Conservation (phyloP, 2,113 vertebrate species). For the Varanus komodoensis region DNA sequence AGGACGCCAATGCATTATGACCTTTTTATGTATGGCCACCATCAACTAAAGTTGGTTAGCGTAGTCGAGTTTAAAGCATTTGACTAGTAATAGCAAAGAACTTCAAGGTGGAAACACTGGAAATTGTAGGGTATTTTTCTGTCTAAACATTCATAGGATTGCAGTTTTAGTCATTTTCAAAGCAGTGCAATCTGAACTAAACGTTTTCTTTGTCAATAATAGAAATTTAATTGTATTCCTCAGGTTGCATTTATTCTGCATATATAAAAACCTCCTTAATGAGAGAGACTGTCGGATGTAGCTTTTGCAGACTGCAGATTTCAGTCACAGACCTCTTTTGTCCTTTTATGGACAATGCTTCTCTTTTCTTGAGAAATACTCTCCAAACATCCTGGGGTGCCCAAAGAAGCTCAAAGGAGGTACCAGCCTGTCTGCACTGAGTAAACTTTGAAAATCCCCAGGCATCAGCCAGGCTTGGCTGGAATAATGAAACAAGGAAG, state of each 20-base stretch:
- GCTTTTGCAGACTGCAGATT: background rate
- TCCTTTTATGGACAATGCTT: background rate
- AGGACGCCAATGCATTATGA: too few relatives aligned
- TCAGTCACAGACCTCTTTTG: background rate
- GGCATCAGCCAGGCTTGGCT: conserved; percentile 7
- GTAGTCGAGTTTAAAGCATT: background rate
- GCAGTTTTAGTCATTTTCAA: background rate
- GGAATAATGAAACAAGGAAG: background rate
- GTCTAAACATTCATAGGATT: too few relatives aligned
- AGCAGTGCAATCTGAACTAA: background rate
- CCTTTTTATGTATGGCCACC: background rate
- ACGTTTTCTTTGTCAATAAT: background rate
- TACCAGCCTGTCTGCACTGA: background rate
- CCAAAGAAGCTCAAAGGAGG: conserved; percentile 12
- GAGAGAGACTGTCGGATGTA: background rate
- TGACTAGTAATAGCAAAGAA: fast-evolving
- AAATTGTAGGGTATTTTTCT: too few relatives aligned
- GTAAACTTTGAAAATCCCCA: background rate
- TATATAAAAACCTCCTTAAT: background rate
- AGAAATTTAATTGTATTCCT: background rate
- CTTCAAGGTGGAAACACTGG: background rate
- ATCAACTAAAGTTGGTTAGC: background rate
- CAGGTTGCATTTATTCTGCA: background rate
- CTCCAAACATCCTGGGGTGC: conserved; percentile 25
- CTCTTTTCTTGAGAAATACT: background rate